Evolutionary conservation across 2,888 invertebrate species (phyloP), one percentile per base, ranked within the genome.

Genomic region (Lasioglossum zephyrum): DNA sequence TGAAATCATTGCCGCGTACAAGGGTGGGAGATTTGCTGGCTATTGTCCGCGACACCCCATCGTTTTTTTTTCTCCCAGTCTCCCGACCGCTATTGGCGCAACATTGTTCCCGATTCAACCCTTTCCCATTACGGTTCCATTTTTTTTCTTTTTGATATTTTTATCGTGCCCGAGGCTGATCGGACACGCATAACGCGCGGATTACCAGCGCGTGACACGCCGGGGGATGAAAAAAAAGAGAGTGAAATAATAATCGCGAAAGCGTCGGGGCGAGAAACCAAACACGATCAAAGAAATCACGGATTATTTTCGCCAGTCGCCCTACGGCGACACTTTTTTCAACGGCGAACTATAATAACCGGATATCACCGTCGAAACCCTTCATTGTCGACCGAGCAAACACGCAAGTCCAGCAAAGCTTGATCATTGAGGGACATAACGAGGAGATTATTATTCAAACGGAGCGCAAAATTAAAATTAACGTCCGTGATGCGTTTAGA

Each of bases 1-100:
- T 94, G 92, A 94, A 94, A 94, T 94, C 93, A 94, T 94, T 93
- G 91, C 90, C 88, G 89, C 84, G 83, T 84, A 88, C 73, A 73
- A 85, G 94, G 93, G 91, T 92, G 89, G 90, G 91, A 77, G 69
- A 91, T 92, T 91, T 70, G 91, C 91, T 90, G 78, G 63, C 91
- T 79, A 90, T 91, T 91, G 91, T 91, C 75, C 84, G 47, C 78
- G 57, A 87, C 84, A 81, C 81, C 88, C 91, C 90, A 66, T 57
- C 85, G 74, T 60, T 78, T 91, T 91, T 89, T 91, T 53, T 47
- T 22, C 66, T 5, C 70, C 83, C 81, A 73, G 81, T 85, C 86
- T 82, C 60, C 81, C 81, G 79, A 73, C 73, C 89, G 89, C 89
- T 92, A 94, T 93, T 94, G 93, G 93, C 92, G 91, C 91, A 93